phyloP scores from a whole-genome alignment of 2,888 invertebrate genomes.

The Spodoptera littoralis region DNA sequence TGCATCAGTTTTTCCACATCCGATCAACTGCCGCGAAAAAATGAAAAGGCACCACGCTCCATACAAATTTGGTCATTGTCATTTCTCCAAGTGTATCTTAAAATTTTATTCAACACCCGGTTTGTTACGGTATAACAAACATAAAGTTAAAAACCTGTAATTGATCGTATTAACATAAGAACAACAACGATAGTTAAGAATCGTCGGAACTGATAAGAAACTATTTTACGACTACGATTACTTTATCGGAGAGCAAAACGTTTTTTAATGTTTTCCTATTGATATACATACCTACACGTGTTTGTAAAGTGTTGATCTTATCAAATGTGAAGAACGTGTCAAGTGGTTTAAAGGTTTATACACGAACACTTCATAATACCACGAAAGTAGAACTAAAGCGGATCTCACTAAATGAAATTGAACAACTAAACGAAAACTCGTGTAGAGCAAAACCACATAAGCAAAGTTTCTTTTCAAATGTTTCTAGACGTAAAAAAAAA shows the following conservation, averaged over 20 bases:
- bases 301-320: conserved; percentile 33
- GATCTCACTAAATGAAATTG: conserved; percentile 32
- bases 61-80: no score
- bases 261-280: conserved; percentile 47
- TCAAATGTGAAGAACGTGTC: conserved; percentile 22
- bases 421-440: conserved; percentile 62
- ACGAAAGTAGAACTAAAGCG: conserved; percentile 3
- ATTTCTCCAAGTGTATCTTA: no score
- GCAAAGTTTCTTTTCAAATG: conserved; percentile 76
- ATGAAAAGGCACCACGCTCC: no score
- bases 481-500: conserved; percentile 71
- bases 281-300: conserved; percentile 30
- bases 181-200: conserved; percentile 45
- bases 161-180: conserved; percentile 54
- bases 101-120: not conserved
- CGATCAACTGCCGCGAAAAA: no score
- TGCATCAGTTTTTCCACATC: no score
- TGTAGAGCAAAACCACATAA: conserved; percentile 73
- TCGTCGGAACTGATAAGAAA: conserved; percentile 42
- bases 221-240: conserved; percentile 45
- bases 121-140: conserved; percentile 40
- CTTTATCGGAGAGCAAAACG: conserved; percentile 49
- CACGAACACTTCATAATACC: not conserved
- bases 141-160: conserved; percentile 55
- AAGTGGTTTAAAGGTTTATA: conserved; percentile 9